Evolutionary conservation across 2,888 invertebrate genomes (phyloP), one percentile per base, ranked within the genome.

Genomic region (Orgyia antiqua): DNA sequence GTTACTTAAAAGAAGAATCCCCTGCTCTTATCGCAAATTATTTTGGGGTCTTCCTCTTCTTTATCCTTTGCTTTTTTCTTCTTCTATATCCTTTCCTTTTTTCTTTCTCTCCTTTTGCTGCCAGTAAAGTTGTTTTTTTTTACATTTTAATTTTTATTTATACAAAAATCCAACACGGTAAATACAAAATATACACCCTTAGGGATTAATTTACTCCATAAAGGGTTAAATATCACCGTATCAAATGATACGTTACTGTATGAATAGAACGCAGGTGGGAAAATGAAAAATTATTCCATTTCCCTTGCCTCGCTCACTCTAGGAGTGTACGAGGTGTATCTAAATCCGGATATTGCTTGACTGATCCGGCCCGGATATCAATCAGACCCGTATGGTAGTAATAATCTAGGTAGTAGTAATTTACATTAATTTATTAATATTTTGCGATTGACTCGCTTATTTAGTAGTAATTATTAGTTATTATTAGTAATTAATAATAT

Each of bases 281-380:
- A 58, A 55, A 60, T 59, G 63, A 65, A 56, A 59, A 68, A 66
- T 66, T 59, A 71, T 71, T 68, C 65, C 42, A 72, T 71, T 68
- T 71, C 69, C 68, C 39, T 39, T 59, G 50, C 55, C 49, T 58
- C 50, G 42, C 48, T 4, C 15, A 15, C 15, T 4, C 4, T 15
- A 4, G 15, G 15, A 4, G 15, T 15, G 6, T 6, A 15, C 15
- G 6, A 4, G 36, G 18, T 44, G 39, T 31, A 27, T 40, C 36
- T 46, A 20, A 29, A 20, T 37, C 51, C 59, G 62, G 61, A 51
- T 51, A 59, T 53, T 45, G 40, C 54, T 54, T 56, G 68, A 66
- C 65, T 73, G 73, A 75, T 72, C 67, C 54, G 59, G 68, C 57
- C 69, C 71, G 77, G 78, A 73, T 67, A 73, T 78, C 71, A 75